phyloP scores from a whole-genome alignment of 2,888 invertebrate species.

The Eugnorisma glareosa region DNA sequence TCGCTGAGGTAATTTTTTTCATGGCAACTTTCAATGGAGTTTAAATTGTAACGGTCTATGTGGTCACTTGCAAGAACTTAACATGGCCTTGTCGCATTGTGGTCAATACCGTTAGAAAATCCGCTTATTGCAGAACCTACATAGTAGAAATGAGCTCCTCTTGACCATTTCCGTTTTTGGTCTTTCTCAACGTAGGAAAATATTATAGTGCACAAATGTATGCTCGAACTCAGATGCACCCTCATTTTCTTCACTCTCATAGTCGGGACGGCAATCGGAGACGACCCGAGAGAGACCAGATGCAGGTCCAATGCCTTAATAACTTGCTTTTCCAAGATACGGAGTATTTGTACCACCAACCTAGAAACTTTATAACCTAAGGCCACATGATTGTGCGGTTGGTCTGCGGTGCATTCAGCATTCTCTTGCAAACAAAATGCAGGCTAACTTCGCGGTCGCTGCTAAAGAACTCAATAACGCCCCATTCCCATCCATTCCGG shows the following conservation, averaged over 20 bases:
- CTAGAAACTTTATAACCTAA: no score
- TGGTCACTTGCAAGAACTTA: not conserved
- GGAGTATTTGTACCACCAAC: no score
- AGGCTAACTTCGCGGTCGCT: no score
- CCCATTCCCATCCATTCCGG: no score
- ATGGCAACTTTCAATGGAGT: conserved; percentile 6
- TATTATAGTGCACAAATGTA: not conserved
- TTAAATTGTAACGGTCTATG: conserved; percentile 29
- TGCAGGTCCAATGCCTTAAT: no score
- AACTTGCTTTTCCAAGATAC: no score
- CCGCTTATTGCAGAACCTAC: not conserved
- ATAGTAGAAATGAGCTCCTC: not conserved
- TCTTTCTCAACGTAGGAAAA: not conserved
- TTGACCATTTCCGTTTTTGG: not conserved
- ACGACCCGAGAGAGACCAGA: no score
- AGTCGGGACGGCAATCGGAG: not conserved
- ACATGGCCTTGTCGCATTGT: not conserved
- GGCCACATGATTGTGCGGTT: no score
- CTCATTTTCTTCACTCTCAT: not conserved
- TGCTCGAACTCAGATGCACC: not conserved
- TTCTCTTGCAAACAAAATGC: no score
- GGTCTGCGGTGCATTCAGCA: no score
- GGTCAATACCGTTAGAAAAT: conserved; percentile 5
- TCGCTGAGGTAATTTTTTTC: conserved; percentile 20
- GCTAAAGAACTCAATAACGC: no score